phyloP scores from a whole-genome alignment of 1,140 invertebrate species.

The Diuraphis noxia region DNA sequence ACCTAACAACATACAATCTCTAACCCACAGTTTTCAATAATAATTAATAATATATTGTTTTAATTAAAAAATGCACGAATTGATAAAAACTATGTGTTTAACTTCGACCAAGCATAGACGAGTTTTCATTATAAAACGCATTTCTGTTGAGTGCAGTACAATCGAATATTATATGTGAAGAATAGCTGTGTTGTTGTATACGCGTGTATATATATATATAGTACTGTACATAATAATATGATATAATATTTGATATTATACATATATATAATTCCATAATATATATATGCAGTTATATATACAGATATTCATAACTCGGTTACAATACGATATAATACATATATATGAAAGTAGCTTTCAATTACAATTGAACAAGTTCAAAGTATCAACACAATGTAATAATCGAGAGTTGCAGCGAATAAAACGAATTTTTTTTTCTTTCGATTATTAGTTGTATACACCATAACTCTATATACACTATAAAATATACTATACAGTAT shows the following conservation, averaged over 20 bases:
- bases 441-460: background rate
- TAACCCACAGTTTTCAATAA: background rate
- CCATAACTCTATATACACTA: background rate
- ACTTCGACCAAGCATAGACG: background rate
- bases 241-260: background rate
- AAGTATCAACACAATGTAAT: conserved; percentile 5
- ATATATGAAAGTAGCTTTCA: background rate
- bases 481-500: background rate
- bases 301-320: background rate
- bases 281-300: background rate
- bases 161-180: background rate
- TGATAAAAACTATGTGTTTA: background rate
- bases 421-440: background rate
- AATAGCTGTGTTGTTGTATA: background rate
- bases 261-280: background rate
- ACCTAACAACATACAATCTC: too few species aligned
- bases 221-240: background rate
- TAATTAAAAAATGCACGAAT: background rate
- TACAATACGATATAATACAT: background rate
- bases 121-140: background rate
- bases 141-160: background rate
- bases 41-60: background rate
- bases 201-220: background rate
- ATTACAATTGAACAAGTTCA: conserved; percentile 17
- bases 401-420: background rate